A percentile compares a stretch with the other conserved stretches of the same genome.
Conservation (phyloP, 2,888 invertebrate genomes). For the Mesorhabditis spiculigera region DNA sequence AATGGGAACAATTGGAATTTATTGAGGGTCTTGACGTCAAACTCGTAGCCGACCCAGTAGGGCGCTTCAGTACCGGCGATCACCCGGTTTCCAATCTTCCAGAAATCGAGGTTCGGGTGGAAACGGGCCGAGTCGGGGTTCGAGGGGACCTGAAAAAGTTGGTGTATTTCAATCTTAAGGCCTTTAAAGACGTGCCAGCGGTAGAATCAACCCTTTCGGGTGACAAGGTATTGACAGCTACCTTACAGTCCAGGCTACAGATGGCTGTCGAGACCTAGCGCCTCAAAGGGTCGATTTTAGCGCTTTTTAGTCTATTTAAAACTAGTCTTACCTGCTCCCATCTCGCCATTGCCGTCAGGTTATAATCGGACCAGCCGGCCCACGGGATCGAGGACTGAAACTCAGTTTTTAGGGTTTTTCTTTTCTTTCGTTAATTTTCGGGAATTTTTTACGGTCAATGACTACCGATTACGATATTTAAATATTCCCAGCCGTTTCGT, state of each 20-base stretch:
- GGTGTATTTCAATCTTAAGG: too few species aligned
- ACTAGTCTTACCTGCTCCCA: conserved; percentile 52
- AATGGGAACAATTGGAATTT: conserved; percentile 57
- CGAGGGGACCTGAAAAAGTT: conserved; percentile 36
- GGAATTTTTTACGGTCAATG: too few species aligned
- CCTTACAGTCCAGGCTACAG: too few species aligned
- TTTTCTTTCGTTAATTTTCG: too few species aligned
- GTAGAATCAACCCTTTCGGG: too few species aligned
- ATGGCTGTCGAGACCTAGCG: too few species aligned
- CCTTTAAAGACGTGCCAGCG: background rate
- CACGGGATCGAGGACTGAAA: conserved; percentile 36
- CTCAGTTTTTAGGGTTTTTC: background rate
- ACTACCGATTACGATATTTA: too few species aligned
- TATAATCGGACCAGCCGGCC: conserved; percentile 57
- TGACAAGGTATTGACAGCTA: too few species aligned
- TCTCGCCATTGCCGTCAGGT: conserved; percentile 52
- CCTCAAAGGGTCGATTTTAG: too few species aligned
- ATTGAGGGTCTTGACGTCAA: conserved; percentile 49
- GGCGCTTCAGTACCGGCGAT: conserved; percentile 57
- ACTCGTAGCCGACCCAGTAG: conserved; percentile 57
- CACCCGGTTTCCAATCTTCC: conserved; percentile 51
- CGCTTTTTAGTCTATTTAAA: too few species aligned
- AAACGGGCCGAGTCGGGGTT: conserved; percentile 47
- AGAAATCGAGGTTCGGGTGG: conserved; percentile 58
- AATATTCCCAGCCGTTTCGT: background rate